Evolutionary conservation across 64 coral and sea anemone species (phyloP).

Genomic region (Montipora efflorescens): DNA sequence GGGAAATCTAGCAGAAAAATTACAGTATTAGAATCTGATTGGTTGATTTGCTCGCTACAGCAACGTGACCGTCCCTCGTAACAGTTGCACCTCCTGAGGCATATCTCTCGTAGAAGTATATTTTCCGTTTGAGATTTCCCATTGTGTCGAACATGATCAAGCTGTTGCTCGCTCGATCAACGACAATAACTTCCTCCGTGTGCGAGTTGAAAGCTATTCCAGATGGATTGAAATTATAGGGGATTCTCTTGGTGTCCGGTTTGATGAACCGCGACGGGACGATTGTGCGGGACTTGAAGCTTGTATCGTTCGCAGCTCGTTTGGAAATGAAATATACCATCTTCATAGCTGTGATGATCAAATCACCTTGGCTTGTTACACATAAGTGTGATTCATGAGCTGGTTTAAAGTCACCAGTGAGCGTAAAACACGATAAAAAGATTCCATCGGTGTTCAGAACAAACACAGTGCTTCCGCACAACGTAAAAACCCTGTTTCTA

Average conservation of each 20-base stretch:
- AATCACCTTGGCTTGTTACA: constrained; percentile 59
- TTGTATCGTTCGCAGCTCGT: constrained; percentile 52
- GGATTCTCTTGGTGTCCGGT: background rate
- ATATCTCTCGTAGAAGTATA: constrained; percentile 76
- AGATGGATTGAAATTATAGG: constrained; percentile 40
- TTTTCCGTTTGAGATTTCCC: constrained; percentile 52
- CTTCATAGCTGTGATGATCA: constrained; percentile 60
- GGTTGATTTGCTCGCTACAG: constrained; percentile 66
- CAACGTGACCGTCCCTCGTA: constrained; percentile 79
- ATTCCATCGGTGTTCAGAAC: constrained; percentile 47
- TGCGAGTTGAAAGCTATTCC: constrained; percentile 65
- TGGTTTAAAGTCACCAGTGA: constrained; percentile 42
- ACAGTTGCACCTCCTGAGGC: constrained; percentile 46
- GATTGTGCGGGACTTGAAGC: constrained; percentile 41
- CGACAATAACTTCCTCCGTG: constrained; percentile 74
- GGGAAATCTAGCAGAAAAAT: background rate
- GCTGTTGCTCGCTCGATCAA: constrained; percentile 68
- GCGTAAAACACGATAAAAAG: constrained; percentile 59
- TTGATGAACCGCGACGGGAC: constrained; percentile 20
- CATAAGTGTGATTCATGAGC: constrained; percentile 66
- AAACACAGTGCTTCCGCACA: constrained; percentile 58
- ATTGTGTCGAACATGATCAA: constrained; percentile 55
- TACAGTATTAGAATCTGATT: constrained; percentile 75
- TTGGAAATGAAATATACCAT: constrained; percentile 62
- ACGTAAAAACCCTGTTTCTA: constrained; percentile 50